Conservation (phyloP, 2,888 invertebrate species). For the Drosophila fungiperda region DNA sequence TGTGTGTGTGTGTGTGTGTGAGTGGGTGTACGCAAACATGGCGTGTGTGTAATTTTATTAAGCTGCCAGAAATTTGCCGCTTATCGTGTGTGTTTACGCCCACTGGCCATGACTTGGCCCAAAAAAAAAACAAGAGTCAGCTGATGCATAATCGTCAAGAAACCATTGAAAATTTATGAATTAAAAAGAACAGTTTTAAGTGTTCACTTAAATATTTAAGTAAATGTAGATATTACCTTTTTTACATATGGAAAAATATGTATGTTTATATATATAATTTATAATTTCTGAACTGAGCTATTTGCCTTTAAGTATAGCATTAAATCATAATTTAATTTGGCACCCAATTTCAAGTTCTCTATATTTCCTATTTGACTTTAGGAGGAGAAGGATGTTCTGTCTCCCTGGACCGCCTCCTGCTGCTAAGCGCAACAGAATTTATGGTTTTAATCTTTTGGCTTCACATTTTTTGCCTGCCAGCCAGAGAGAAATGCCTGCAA, state of each 20-base stretch:
- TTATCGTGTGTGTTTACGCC: neutral
- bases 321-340: conserved; percentile 44
- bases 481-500: conserved; percentile 46
- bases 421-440: conserved; percentile 68
- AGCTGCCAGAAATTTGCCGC: conserved; percentile 25
- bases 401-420: conserved; percentile 18
- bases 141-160: conserved; percentile 24
- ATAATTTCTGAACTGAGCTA: neutral
- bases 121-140: conserved; percentile 11
- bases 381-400: neutral
- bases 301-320: conserved; percentile 18
- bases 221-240: neutral
- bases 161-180: conserved; percentile 13
- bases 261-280: neutral
- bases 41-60: conserved; percentile 61
- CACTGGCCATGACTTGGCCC: conserved; percentile 29
- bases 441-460: conserved; percentile 79
- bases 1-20: neutral
- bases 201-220: neutral
- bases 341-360: conserved; percentile 20
- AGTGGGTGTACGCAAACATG: conserved; percentile 30
- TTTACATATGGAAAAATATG: neutral
- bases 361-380: conserved; percentile 35
- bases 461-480: conserved; percentile 62
- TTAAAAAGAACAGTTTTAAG: neutral